These are phyloP conservation scores for Cervus canadensis DNA, from an alignment of 2,113 vertebrate genomes.

Conservation along the genomic window DNA sequence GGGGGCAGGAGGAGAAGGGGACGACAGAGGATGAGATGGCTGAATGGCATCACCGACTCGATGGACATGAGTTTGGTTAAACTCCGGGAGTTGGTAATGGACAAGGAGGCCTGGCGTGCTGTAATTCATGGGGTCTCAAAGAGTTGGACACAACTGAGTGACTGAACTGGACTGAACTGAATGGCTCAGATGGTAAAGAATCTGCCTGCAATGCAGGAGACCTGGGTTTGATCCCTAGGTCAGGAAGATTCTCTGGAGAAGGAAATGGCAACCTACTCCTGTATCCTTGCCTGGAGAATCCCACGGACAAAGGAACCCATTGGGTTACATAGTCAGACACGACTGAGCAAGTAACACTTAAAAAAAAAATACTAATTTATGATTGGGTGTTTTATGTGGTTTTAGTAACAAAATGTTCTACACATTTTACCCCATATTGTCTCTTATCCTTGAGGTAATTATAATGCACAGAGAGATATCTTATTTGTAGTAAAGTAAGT, in stretches of 20 bases:
- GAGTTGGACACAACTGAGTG: too few relatives aligned
- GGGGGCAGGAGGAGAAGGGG: too few relatives aligned
- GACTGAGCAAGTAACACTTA: background rate
- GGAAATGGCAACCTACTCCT: background rate
- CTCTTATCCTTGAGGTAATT: background rate
- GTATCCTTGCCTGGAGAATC: background rate
- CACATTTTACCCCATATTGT: background rate
- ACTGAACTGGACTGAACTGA: too few relatives aligned
- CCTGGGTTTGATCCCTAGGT: background rate
- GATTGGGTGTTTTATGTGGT: background rate
- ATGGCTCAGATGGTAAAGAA: background rate
- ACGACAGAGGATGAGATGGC: too few relatives aligned
- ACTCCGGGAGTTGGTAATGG: too few relatives aligned
- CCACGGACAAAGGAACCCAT: fast-evolving
- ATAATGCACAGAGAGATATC: background rate
- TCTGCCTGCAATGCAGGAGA: background rate
- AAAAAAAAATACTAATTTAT: background rate
- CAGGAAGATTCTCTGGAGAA: background rate
- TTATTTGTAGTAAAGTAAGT: background rate
- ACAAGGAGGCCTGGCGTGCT: too few relatives aligned
- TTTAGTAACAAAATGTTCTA: background rate
- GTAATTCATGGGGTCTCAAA: too few relatives aligned
- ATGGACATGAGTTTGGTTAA: too few relatives aligned
- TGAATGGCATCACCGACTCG: too few relatives aligned
- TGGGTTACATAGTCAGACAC: background rate